Conservation (phyloP, 2,797 vertebrate genomes). For the Sus cebifrons region DNA sequence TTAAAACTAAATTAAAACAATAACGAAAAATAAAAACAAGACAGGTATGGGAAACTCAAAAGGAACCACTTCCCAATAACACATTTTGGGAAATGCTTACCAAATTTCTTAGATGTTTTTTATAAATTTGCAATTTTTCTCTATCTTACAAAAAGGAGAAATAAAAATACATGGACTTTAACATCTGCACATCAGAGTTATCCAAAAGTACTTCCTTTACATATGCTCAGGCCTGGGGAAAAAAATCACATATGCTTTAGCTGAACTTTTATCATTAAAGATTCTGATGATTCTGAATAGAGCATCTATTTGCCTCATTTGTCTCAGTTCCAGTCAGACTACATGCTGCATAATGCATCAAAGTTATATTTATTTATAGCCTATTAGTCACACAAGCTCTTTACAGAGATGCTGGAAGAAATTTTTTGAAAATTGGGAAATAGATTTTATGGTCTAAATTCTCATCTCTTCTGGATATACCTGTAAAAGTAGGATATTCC, state of each 20-base stretch:
- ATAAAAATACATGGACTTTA: conserved; percentile 55
- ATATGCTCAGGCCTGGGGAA: neutral
- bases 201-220: conserved; percentile 52
- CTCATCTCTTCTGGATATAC: conserved; percentile 41
- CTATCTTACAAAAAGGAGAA: neutral
- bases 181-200: neutral
- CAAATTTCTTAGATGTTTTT: conserved; percentile 29
- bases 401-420: conserved; percentile 58
- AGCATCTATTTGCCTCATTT: conserved; percentile 76
- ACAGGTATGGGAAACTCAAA: neutral
- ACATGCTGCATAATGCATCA: conserved; percentile 71
- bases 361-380: conserved; percentile 85
- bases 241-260: neutral
- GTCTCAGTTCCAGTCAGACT: conserved; percentile 76
- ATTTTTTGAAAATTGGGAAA: conserved; percentile 75
- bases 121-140: conserved; percentile 58
- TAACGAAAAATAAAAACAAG: neutral
- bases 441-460: conserved; percentile 75
- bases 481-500: conserved; percentile 57
- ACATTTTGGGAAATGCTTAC: neutral
- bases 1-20: conserved; percentile 53
- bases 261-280: conserved; percentile 61
- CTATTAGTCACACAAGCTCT: conserved; percentile 79
- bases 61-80: neutral
- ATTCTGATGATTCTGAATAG: conserved; percentile 75